Evolutionary conservation across 1,140 invertebrate species (phyloP).

Genomic region (Apolygus lucorum): DNA sequence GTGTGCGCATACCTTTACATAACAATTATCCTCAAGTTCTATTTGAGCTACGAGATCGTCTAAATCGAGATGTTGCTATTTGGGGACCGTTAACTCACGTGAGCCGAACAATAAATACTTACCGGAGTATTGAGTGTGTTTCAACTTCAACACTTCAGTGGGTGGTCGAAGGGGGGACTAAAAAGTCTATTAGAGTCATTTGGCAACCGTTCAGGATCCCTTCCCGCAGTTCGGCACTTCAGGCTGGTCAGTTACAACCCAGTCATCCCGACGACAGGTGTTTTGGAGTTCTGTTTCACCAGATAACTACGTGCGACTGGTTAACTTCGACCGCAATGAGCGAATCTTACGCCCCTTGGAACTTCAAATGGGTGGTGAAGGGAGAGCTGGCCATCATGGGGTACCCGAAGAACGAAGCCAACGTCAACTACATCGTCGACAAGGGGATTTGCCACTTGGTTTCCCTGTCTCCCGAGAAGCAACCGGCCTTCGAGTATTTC

Average conservation of each 20-base stretch:
- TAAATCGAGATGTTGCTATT: too few species aligned
- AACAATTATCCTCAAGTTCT: too few species aligned
- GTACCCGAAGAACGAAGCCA: conserved; percentile 48
- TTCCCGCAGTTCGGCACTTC: background rate
- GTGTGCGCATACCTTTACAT: too few species aligned
- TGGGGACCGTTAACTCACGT: too few species aligned
- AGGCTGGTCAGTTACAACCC: background rate
- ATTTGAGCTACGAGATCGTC: too few species aligned
- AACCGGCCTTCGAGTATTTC: conserved; percentile 42
- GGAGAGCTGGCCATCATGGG: conserved; percentile 52
- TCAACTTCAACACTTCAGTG: too few species aligned
- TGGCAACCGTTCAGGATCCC: background rate
- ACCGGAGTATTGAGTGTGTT: too few species aligned
- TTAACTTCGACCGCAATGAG: background rate
- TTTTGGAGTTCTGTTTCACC: too few species aligned
- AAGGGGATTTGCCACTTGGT: conserved; percentile 46
- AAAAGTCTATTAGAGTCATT: background rate
- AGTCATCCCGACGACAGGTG: too few species aligned
- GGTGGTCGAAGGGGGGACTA: too few species aligned
- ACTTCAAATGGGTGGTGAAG: conserved; percentile 52
- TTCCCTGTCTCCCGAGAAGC: conserved; percentile 52
- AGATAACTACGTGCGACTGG: background rate
- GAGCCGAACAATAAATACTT: too few species aligned
- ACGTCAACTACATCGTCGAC: conserved; percentile 50
- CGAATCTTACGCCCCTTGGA: conserved; percentile 40